These are phyloP conservation scores for Crossaster papposus DNA, from an alignment of 53 echinoderm and acorn worm genomes.

Conservation along the genomic window DNA sequence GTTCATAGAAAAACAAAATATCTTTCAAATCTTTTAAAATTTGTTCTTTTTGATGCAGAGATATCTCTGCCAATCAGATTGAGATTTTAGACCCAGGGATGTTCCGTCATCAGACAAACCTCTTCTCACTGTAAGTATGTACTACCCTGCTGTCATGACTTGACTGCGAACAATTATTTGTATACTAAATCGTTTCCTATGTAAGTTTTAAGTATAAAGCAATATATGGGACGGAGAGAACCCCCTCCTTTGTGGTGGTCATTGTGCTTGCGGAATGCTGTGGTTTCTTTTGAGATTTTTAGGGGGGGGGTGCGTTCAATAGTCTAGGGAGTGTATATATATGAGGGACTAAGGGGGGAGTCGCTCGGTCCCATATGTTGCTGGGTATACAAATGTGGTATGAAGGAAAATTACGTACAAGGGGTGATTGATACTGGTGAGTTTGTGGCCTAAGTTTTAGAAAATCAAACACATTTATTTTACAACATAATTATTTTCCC, in stretches of 20 bases:
- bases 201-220: background rate
- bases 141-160: background rate
- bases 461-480: too few relatives aligned
- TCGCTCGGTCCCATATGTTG: too few relatives aligned
- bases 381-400: background rate
- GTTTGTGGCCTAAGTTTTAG: too few relatives aligned
- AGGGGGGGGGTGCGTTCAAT: too few relatives aligned
- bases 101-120: conserved; percentile 39
- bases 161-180: background rate
- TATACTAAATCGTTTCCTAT: background rate
- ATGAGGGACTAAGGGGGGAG: too few relatives aligned
- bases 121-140: conserved; percentile 42
- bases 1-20: background rate
- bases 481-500: too few relatives aligned
- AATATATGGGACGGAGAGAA: too few relatives aligned
- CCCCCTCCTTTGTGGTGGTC: too few relatives aligned
- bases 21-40: background rate
- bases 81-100: conserved; percentile 47
- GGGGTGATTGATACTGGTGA: too few relatives aligned
- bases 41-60: conserved; percentile 29
- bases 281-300: too few relatives aligned
- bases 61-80: conserved; percentile 56
- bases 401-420: background rate
- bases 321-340: too few relatives aligned
- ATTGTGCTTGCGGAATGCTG: too few relatives aligned